Percentiles rank a stretch among this genome's conserved stretches.
phyloP scores from a whole-genome alignment of 2,797 vertebrate genomes.

The Synaphobranchus kaupii region DNA sequence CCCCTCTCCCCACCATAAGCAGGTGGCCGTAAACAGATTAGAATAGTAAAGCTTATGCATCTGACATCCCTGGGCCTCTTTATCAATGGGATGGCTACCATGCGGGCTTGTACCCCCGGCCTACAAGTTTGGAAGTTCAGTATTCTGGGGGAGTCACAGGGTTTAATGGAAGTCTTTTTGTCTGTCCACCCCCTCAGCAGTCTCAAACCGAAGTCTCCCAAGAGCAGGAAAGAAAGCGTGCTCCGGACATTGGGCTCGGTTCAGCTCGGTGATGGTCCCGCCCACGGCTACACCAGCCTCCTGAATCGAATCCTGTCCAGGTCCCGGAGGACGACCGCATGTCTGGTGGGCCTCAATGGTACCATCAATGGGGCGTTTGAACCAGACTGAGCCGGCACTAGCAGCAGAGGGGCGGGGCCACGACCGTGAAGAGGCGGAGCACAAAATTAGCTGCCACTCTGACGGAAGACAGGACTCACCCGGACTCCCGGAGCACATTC shows the following conservation, averaged over 20 bases:
- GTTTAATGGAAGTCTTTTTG: neutral
- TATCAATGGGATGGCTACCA: neutral
- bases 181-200: slow-evolving; percentile 38
- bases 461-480: neutral
- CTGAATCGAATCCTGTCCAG: slow-evolving; percentile 81
- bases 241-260: slow-evolving; percentile 59
- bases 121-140: neutral
- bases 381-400: slow-evolving; percentile 64
- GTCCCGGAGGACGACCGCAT: slow-evolving; percentile 80
- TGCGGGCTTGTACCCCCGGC: neutral
- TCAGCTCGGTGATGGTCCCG: slow-evolving; percentile 60
- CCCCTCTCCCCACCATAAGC: slow-evolving; percentile 58
- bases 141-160: neutral
- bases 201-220: slow-evolving; percentile 57
- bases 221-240: slow-evolving; percentile 69
- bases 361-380: slow-evolving; percentile 76
- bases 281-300: slow-evolving; percentile 68
- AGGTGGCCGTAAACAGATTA: slow-evolving; percentile 76
- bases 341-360: slow-evolving; percentile 63
- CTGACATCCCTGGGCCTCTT: slow-evolving; percentile 26
- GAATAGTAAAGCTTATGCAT: slow-evolving; percentile 61
- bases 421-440: neutral
- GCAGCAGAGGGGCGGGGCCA: neutral
- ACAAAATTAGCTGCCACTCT: neutral
- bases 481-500: neutral